Conservation (phyloP, 1,140 invertebrate genomes). For the Saccostrea echinata region DNA sequence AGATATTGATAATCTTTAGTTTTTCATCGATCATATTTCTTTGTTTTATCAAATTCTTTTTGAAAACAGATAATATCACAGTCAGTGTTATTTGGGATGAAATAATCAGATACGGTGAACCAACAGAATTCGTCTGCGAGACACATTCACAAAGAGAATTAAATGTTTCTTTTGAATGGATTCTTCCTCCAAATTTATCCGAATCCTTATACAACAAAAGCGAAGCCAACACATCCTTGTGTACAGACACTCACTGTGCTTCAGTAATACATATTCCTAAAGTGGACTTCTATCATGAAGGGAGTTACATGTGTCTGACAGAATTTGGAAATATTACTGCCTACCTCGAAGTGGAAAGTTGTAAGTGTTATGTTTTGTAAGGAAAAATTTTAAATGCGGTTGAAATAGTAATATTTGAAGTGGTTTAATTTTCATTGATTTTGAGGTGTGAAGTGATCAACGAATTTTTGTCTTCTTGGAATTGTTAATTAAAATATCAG, state of each 20-base stretch:
- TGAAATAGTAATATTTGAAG: too few relatives aligned
- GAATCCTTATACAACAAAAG: not conserved
- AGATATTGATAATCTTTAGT: too few relatives aligned
- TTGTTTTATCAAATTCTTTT: too few relatives aligned
- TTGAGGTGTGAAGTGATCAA: too few relatives aligned
- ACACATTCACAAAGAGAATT: not conserved
- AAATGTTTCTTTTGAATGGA: not conserved
- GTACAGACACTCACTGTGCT: not conserved
- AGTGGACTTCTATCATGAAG: not conserved
- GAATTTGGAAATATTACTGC: not conserved
- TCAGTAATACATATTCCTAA: not conserved
- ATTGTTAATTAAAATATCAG: too few relatives aligned
- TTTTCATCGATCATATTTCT: too few relatives aligned
- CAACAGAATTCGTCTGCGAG: not conserved
- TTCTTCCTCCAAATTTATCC: not conserved
- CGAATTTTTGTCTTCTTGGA: too few relatives aligned
- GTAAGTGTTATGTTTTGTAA: not conserved
- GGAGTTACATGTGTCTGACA: not conserved
- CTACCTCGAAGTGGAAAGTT: not conserved
- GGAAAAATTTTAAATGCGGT: too few relatives aligned
- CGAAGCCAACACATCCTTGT: not conserved
- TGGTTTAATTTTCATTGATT: too few relatives aligned
- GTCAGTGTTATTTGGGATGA: not conserved
- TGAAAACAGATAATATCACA: not conserved
- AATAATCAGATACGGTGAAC: not conserved